A percentile compares a stretch with the other conserved stretches of the same genome.
These are phyloP conservation scores for Eretmochelys imbricata DNA, from an alignment of 2,113 vertebrate genomes.

Conservation along the genomic window DNA sequence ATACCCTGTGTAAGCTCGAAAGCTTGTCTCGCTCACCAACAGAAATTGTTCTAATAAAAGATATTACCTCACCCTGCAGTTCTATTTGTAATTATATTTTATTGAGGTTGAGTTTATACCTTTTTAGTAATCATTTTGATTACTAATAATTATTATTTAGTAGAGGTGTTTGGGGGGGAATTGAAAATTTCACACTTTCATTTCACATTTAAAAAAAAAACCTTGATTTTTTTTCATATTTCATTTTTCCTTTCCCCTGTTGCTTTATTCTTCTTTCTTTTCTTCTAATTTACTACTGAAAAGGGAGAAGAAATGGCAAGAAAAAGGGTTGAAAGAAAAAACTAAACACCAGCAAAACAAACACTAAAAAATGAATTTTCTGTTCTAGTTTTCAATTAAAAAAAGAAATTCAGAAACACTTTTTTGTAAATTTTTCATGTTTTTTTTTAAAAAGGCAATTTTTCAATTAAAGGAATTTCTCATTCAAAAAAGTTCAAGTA, in stretches of 20 bases:
- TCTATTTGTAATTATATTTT: neutral
- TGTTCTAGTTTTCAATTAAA: neutral
- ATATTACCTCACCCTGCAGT: neutral
- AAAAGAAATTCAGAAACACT: neutral
- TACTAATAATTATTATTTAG: neutral
- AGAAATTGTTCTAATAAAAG: too few relatives aligned
- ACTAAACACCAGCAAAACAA: neutral
- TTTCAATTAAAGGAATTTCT: neutral
- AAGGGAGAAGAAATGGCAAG: neutral
- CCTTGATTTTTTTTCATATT: neutral
- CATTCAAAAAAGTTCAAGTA: neutral
- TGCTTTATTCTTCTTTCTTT: neutral
- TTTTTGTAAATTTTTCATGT: neutral
- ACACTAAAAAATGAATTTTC: neutral
- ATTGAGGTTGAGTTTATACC: neutral
- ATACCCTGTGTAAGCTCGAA: too few relatives aligned
- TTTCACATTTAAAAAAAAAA: neutral
- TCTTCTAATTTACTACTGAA: neutral
- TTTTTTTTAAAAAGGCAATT: neutral
- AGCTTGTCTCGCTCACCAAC: too few relatives aligned
- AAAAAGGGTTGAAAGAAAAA: neutral
- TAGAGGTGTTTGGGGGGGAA: neutral
- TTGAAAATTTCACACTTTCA: neutral
- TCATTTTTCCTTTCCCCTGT: neutral
- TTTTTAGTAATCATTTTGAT: neutral